Base-by-base conservation (phyloP, 2,113 vertebrate genomes). In the Mystacornis crossleyi region DNA sequence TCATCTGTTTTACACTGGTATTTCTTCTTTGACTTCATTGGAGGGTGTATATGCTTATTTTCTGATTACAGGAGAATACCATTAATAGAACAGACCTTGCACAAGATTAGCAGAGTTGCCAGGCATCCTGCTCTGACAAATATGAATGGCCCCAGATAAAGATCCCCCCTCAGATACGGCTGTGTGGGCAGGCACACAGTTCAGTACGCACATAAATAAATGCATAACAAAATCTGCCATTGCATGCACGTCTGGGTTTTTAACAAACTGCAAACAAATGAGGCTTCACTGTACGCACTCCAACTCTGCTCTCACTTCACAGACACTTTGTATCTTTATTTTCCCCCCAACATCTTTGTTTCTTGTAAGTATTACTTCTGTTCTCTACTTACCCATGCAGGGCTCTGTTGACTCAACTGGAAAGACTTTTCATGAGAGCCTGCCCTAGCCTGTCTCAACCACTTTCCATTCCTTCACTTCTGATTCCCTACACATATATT, bases 231-330 rank as follows among this genome's bases (percentile, higher is more conserved):
- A 93, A 87, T 0, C 2, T 20, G 45, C 65, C 66, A 81, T 2
- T 2, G 2, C 84, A 82, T 16, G 45, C 93, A 75, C 5, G 2
- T 57, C 70, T 85, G 81, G 14, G 8, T 91, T 96, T 65, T 69
- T 87, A 94, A 86, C 75, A 86, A 94, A 94, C 83, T 73, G 53
- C 84, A 91, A 89, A 87, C 50, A 93, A 94, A 95, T 61, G 43
- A 96, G 71, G 38, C 66, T 96, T 90, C 67, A 64, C 58, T 43
- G 18, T 19, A 67, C 6, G 53, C 36, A 23, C 20, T 89, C 47
- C 10, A 45, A 80, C 28, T 91, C 55, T 74, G 57, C 83, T 96
- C 75, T 97, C 85, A 72, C 79, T 95, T 98, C 95, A 92, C 83
- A 97, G 90, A 74, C 9, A 38, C 40, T 40, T 25, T 47, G 34